Percentiles rank a stretch among this genome's conserved stretches.
Evolutionary conservation across 2,113 vertebrate species (phyloP).

Genomic region (Daboia siamensis): DNA sequence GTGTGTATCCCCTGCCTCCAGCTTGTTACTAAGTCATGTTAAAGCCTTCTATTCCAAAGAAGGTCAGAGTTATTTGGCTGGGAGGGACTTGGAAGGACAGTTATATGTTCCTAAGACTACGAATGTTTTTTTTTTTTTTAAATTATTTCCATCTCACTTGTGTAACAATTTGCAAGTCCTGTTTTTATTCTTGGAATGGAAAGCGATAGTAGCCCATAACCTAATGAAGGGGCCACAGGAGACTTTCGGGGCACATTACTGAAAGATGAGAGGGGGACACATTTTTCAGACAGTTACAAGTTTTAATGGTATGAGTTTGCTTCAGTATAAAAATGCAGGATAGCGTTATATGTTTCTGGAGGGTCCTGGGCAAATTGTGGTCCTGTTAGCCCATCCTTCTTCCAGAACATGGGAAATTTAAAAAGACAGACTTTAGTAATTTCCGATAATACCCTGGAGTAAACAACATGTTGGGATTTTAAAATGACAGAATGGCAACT

Average conservation of each 20-base stretch:
- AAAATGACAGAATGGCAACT: neutral
- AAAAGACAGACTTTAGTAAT: neutral
- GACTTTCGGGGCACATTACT: too few species aligned
- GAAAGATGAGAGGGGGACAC: too few species aligned
- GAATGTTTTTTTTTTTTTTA: neutral
- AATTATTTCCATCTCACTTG: neutral
- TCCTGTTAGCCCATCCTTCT: neutral
- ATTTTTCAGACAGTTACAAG: too few species aligned
- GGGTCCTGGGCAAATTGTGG: too few species aligned
- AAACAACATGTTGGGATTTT: neutral
- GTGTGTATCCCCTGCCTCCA: neutral
- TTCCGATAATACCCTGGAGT: neutral
- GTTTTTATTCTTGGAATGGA: neutral
- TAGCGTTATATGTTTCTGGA: too few species aligned
- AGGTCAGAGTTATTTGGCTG: neutral
- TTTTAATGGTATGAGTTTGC: too few species aligned
- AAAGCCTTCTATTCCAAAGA: neutral
- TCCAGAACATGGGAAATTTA: neutral
- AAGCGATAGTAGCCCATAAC: too few species aligned
- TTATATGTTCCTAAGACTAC: neutral
- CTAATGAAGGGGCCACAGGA: too few species aligned
- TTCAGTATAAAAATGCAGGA: too few species aligned
- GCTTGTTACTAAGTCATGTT: neutral
- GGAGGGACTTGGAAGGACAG: neutral
- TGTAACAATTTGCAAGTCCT: slow-evolving; percentile 1